These are phyloP conservation scores for Antitype chi DNA, from an alignment of 2,888 invertebrate species.

Conservation along the genomic window DNA sequence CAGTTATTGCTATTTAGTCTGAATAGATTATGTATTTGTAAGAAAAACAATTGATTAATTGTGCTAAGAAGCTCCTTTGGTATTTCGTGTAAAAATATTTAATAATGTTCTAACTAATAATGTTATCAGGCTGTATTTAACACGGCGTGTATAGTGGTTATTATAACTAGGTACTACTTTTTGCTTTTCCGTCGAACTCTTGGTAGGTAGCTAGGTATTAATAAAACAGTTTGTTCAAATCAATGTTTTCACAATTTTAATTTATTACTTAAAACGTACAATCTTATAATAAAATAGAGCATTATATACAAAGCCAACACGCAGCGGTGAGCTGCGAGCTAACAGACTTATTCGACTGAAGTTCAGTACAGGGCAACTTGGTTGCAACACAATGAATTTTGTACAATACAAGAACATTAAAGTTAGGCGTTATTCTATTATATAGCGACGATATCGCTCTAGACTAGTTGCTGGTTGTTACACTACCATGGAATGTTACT, in stretches of 20 bases:
- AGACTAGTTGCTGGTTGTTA: constrained; percentile 87
- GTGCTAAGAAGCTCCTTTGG: constrained; percentile 1
- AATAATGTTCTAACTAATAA: neutral
- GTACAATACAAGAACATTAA: constrained; percentile 72
- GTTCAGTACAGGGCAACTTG: constrained; percentile 80
- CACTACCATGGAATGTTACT: constrained; percentile 85
- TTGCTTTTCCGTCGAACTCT: neutral
- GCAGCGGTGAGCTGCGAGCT: constrained; percentile 72
- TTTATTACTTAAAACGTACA: constrained; percentile 72
- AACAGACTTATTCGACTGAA: constrained; percentile 72
- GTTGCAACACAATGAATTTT: constrained; percentile 78
- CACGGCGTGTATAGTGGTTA: neutral
- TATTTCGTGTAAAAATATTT: constrained; percentile 20
- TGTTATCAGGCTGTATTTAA: neutral
- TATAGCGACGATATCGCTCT: constrained; percentile 80
- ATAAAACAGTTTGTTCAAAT: constrained; percentile 58
- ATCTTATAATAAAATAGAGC: constrained; percentile 73
- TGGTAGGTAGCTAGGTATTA: constrained; percentile 15
- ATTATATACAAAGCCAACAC: constrained; percentile 81
- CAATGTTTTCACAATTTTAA: constrained; percentile 68
- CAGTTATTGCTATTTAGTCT: constrained; percentile 51
- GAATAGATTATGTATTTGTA: constrained; percentile 33
- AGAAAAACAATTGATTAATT: constrained; percentile 38
- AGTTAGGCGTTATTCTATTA: constrained; percentile 72
- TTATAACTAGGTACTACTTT: neutral